These are phyloP conservation scores for Bombus picipes DNA, from an alignment of 1,140 invertebrate species.

Conservation along the genomic window DNA sequence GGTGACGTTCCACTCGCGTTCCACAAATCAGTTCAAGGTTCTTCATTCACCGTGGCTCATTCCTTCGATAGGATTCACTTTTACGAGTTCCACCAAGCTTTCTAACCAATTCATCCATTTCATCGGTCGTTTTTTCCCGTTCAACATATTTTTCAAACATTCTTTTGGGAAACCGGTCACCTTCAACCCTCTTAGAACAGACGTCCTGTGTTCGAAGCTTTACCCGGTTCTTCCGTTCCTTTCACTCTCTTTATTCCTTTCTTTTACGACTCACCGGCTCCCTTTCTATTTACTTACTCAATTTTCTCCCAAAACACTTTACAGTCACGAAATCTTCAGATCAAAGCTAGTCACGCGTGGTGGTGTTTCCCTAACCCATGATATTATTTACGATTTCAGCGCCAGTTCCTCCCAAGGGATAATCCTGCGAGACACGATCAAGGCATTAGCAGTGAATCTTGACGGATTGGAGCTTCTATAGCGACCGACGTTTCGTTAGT, in stretches of 20 bases:
- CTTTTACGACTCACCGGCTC: background rate
- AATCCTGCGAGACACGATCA: slow-evolving; percentile 3
- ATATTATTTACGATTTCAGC: background rate
- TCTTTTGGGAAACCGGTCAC: background rate
- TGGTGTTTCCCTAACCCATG: background rate
- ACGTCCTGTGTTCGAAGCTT: background rate
- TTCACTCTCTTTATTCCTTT: background rate
- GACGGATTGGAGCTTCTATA: background rate
- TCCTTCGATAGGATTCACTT: background rate
- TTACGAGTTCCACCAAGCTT: too few species aligned
- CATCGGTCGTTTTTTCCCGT: background rate
- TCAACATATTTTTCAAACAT: background rate
- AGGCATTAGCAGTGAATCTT: background rate
- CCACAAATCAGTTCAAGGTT: background rate
- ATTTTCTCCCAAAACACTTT: background rate
- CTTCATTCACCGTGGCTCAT: background rate
- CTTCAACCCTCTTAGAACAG: background rate
- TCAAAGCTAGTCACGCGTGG: background rate
- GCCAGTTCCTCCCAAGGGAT: background rate
- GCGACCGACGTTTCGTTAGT: background rate
- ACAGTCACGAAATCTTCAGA: background rate
- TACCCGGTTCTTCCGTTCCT: too few species aligned
- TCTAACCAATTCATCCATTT: background rate
- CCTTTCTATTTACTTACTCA: background rate
- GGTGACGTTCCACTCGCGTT: too few species aligned